phyloP scores from a whole-genome alignment of 2,797 vertebrate species.

The Mycteria americana region DNA sequence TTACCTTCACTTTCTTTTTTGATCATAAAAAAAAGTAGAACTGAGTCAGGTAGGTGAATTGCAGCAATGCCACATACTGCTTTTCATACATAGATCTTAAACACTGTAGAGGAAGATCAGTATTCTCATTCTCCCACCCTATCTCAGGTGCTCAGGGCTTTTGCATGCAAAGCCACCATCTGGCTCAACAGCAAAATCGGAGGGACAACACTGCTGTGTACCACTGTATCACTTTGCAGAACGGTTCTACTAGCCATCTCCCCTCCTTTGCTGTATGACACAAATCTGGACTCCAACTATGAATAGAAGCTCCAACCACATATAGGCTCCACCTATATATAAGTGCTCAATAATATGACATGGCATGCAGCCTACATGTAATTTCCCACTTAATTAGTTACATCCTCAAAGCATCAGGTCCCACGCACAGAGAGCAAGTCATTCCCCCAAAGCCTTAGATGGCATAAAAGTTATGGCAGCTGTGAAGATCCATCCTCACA shows the following conservation, averaged over 20 bases:
- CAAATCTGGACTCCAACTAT: background rate
- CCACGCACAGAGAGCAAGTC: background rate
- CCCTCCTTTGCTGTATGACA: background rate
- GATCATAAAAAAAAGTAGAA: background rate
- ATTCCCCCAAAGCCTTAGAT: background rate
- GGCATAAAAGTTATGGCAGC: background rate
- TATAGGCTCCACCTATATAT: fast-evolving
- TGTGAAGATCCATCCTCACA: background rate
- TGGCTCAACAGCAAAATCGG: background rate
- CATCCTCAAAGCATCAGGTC: background rate
- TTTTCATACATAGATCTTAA: background rate
- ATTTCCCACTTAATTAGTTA: background rate
- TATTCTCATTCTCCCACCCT: background rate
- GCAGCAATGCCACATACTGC: background rate
- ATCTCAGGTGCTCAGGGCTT: background rate
- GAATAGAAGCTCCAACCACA: background rate
- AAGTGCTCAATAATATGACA: background rate
- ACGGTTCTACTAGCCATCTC: background rate
- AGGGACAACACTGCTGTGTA: background rate
- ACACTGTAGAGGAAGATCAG: background rate
- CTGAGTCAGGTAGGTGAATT: background rate
- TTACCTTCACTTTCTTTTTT: background rate
- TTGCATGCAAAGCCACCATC: background rate
- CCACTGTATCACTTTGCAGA: background rate
- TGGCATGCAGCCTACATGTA: background rate